Base-by-base conservation (phyloP, 2,113 vertebrate genomes). In the Bambusicola thoracicus region DNA sequence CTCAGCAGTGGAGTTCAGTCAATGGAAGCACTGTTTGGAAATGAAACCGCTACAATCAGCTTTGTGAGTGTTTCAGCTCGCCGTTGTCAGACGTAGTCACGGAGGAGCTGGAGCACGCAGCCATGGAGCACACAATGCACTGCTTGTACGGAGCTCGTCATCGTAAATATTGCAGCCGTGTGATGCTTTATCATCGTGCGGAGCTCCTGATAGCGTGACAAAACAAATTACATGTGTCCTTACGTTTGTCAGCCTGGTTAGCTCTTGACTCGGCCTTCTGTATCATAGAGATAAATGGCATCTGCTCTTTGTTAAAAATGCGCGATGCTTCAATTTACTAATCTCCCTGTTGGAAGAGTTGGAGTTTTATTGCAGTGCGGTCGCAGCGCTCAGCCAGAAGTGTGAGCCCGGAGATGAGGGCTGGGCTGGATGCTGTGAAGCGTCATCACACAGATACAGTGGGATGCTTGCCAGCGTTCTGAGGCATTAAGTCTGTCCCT, bases 251-350 rank as follows among this genome's bases (percentile, higher is more conserved):
- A 69, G 66, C 73, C 94, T 61, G 53, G 82, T 63, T 93, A 75
- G 90, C 70, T 96, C 84, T 90, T 69, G 59, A 69, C 82, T 87
- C 69, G 62, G 73, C 38, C n/a, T 90, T 79, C 74, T 89, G 81
- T 22, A 58, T 55, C 70, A 30, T 79, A 46, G 70, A 88, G 94
- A 95, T 94, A 90, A 93, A 90, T 46, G 68, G 77, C 55, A 56
- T 66, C 77, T 92, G 76, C 66, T n/a, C 83, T 88, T 86, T 85
- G 89, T 93, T 89, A 79, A 73, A 86, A 86, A 91, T 3, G 44
- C 13, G 11, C 1, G 1, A 11, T 83, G 80, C 79, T 83, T 88
- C 53, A 19, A 2, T 91, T 93, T 95, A 49, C 76, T 90, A 55
- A 92, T 94, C 72, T 81, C 51, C 30, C 46, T 0, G 1, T 62